Base-by-base conservation (phyloP, 2,888 invertebrate genomes). In the Eupelmus urozonus region DNA sequence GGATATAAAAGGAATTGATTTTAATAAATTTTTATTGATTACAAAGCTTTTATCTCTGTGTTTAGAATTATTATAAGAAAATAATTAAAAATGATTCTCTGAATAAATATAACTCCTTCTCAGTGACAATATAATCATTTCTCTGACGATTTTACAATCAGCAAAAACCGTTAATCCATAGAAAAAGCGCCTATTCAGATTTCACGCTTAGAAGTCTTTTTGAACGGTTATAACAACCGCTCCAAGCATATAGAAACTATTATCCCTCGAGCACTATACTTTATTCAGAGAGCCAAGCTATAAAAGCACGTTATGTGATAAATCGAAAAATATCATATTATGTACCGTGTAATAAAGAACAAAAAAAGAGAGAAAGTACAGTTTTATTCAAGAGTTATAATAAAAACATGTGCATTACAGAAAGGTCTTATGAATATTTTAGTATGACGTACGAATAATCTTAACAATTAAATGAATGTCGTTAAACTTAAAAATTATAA, bases 211-310 rank as follows among this genome's bases (percentile, higher is more conserved):
- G 3, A 66, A 20, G 4, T 23, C 63, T 34, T 66, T 34, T 66
- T 20, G 34, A 66, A 34, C 2, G 34, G 66, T 53, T 11, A 5
- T 4, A 29, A 53, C 29, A 34, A 66, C 53, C 29, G 53, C 20
- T 66, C 23, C 27, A 34, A 66, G 49, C n/a, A 34, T n/a, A 25
- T 27, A 20, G 29, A 53, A 53, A 51, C n/a, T 66, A 66, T 53
- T 53, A 53, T 34, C 29, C 51, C 29, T 29, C 34, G 51, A 29
- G 53, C 29, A 1, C 16, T 34, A 9, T 3, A n/a, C 5, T 20
- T 53, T 3, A 34, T 20, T 53, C 53, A 60, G 34, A 62, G 60
- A 5, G 60, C 40, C 1, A 20, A 9, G 34, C 7, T 62, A 20
- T 20, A 11, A 16, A 20, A 9, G 40, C 7, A 16, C 18, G 34